Evolutionary conservation across 2,113 vertebrate genomes (phyloP).

Genomic region (Oxyruncus cristatus): DNA sequence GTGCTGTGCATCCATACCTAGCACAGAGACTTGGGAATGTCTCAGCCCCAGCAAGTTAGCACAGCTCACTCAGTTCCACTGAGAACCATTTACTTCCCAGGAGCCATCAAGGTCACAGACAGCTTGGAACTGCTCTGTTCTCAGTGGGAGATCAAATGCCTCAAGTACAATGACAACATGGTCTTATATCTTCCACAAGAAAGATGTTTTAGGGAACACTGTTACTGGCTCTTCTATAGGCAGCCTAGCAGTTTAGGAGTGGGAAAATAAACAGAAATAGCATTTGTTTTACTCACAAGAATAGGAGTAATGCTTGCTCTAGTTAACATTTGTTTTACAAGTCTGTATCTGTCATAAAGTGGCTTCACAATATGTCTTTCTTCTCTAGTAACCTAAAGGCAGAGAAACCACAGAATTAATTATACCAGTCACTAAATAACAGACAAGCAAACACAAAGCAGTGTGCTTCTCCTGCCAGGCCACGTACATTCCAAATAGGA

Average conservation of each 20-base stretch:
- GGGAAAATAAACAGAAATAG: constrained; percentile 20
- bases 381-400: constrained; percentile 87
- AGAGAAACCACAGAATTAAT: constrained; percentile 72
- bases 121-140: neutral
- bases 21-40: neutral
- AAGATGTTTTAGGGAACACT: neutral
- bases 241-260: neutral
- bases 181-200: neutral
- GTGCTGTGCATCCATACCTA: neutral
- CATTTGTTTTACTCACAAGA: constrained; percentile 81
- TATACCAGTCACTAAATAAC: constrained; percentile 9
- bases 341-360: constrained; percentile 93
- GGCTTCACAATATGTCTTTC: constrained; percentile 94
- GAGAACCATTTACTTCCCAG: neutral
- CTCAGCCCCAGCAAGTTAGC: neutral
- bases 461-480: constrained; percentile 32
- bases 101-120: constrained; percentile 6
- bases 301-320: constrained; percentile 93
- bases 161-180: neutral
- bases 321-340: constrained; percentile 98
- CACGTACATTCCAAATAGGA: neutral
- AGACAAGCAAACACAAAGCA: constrained; percentile 45
- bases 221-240: neutral
- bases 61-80: neutral
- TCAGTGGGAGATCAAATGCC: neutral